Conservation (phyloP, 1,140 invertebrate species). For the Centruroides vittatus region DNA sequence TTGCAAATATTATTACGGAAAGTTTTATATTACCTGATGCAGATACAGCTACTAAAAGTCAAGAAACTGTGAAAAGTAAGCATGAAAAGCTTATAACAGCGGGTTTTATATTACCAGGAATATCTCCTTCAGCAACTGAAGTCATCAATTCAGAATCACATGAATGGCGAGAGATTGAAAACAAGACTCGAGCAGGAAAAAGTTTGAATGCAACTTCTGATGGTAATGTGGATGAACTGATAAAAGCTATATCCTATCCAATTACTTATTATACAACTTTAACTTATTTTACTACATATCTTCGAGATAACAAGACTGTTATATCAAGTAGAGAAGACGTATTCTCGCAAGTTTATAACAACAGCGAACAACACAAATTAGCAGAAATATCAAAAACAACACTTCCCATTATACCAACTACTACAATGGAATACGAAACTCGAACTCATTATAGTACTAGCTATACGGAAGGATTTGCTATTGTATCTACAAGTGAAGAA, state of each 20-base stretch:
- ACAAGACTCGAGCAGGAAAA: background rate
- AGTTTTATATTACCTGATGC: too few relatives aligned
- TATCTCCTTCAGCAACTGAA: too few relatives aligned
- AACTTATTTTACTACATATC: conserved; percentile 78
- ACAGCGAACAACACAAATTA: conserved; percentile 5
- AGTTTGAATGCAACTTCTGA: background rate
- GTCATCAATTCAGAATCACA: too few relatives aligned
- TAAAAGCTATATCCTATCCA: conserved; percentile 15
- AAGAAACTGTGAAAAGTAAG: too few relatives aligned
- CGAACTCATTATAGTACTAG: conserved; percentile 54
- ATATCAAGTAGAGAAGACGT: conserved; percentile 16
- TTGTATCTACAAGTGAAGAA: conserved; percentile 64
- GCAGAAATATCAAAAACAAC: conserved; percentile 9
- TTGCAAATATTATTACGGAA: too few relatives aligned
- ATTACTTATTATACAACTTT: conserved; percentile 56
- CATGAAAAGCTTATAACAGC: too few relatives aligned
- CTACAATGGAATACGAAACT: conserved; percentile 4
- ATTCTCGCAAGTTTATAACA: conserved; percentile 7
- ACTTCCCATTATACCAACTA: background rate
- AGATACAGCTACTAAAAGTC: too few relatives aligned
- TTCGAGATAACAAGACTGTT: conserved; percentile 74
- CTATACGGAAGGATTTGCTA: conserved; percentile 48
- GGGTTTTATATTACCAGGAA: too few relatives aligned
- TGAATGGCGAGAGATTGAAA: background rate
- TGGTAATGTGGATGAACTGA: conserved; percentile 1